A percentile compares a stretch with the other conserved stretches of the same genome.
Conservation (phyloP, 2,888 invertebrate species). For the Pheosia gnoma region DNA sequence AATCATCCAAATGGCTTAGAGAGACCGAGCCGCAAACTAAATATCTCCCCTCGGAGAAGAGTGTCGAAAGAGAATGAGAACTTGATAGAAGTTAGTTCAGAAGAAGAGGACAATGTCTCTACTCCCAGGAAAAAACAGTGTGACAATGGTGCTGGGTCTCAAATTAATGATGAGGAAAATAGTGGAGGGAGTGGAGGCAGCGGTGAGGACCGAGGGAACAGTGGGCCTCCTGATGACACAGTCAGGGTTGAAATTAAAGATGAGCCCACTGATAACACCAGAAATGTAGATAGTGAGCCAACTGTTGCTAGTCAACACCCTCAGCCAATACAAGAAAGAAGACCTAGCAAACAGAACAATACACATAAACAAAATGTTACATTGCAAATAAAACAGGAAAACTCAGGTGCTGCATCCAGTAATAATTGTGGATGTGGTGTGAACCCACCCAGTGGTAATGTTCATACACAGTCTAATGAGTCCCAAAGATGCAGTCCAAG, state of each 20-base stretch:
- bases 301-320: conserved; percentile 24
- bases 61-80: conserved; percentile 71
- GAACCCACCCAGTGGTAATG: conserved; percentile 20
- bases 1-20: conserved; percentile 53
- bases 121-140: conserved; percentile 61
- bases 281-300: conserved; percentile 33
- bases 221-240: conserved; percentile 26
- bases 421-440: conserved; percentile 35
- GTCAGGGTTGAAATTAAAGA: conserved; percentile 57
- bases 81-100: conserved; percentile 79
- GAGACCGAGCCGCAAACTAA: conserved; percentile 73
- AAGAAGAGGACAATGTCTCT: conserved; percentile 72
- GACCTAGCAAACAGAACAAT: conserved; percentile 29
- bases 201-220: conserved; percentile 25
- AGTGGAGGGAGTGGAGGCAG: conserved; percentile 20
- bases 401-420: conserved; percentile 30
- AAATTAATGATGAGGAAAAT: conserved; percentile 25
- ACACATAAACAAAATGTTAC: conserved; percentile 14
- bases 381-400: conserved; percentile 52
- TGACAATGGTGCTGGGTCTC: conserved; percentile 45
- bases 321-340: conserved; percentile 21
- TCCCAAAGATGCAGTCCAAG: conserved; percentile 44
- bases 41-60: conserved; percentile 73
- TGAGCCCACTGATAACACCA: conserved; percentile 55
- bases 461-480: conserved; percentile 41